A percentile compares a stretch with the other conserved stretches of the same genome.
These are phyloP conservation scores for Synergus umbraculus DNA, from an alignment of 2,888 invertebrate species.

Conservation along the genomic window DNA sequence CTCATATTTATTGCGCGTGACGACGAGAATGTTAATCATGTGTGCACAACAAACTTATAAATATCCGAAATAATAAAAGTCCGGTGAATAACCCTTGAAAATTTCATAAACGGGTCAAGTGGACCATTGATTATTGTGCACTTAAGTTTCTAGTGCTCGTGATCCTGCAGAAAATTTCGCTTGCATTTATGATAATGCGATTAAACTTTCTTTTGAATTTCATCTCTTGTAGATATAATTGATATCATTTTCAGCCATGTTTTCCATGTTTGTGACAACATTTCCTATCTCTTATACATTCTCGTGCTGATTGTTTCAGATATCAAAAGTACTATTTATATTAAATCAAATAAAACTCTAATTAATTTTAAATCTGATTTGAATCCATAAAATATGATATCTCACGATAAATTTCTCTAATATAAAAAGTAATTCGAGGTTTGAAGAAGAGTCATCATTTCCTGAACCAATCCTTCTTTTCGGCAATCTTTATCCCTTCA, in stretches of 20 bases:
- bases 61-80: background rate
- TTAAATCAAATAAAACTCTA: background rate
- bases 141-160: background rate
- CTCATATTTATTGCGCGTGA: background rate
- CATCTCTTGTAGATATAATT: background rate
- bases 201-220: background rate
- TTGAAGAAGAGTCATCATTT: conserved; percentile 18
- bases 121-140: background rate
- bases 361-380: too few relatives aligned
- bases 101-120: background rate
- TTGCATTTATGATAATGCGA: background rate
- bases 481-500: conserved; percentile 8
- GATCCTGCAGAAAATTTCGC: background rate
- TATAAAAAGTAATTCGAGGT: conserved; percentile 10
- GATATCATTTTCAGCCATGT: background rate
- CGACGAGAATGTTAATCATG: background rate
- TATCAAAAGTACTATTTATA: background rate
- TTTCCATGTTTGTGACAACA: background rate
- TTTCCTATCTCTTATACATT: background rate
- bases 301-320: background rate
- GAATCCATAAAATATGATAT: background rate
- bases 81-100: background rate
- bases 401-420: background rate
- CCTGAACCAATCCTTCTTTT: background rate
- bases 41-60: background rate